Evolutionary conservation across 2,888 invertebrate genomes (phyloP), one percentile per base, ranked within the genome.

Genomic region (Mesochorus sp.): DNA sequence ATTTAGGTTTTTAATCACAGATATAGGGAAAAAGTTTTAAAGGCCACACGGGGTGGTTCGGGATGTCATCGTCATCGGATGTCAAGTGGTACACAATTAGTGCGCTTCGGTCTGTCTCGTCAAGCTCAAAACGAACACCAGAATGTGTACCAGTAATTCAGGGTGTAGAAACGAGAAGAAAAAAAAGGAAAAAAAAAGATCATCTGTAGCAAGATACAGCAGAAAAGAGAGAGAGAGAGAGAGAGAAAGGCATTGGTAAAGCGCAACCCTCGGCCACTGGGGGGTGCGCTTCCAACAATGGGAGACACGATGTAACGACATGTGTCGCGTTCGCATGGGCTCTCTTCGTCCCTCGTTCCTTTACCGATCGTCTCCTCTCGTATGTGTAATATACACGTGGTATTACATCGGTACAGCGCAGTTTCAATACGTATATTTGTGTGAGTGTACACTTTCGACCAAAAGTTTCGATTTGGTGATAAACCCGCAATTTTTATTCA

Each of bases 221-320:
- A 51, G 8, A 10, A 6, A 47, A 5, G 26, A 24, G 24, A 3
- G 21, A 42, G n/a, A 47, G 62, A 39, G 3, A 26, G 59, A 24
- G 39, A 39, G 39, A 57, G 1, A 70, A 21, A 47, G 28, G 31
- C 57, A 42, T 62, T 47, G 42, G 62, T 76, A 17, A 31, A 64
- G 73, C 64, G 55, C 51, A 55, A 73, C 68, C 75, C 67, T 59
- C 61, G 61, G 51, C 57, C 66, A 39, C n/a, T 10, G 47, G 44
- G 71, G 79, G 80, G 83, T 81, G 82, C 81, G 8, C 28, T 81
- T 57, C 26, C 82, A 84, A 89, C 88, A 88, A 88, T 88, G 83
- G 87, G 84, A 82, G 75, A 81, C 81, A 85, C 85, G 87, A 89
- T 88, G 89, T 89, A 90, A 89, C 89, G 87, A 89, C 90, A 90